Conservation (phyloP, 1,140 invertebrate species). For the Lordiphosa collinella region DNA sequence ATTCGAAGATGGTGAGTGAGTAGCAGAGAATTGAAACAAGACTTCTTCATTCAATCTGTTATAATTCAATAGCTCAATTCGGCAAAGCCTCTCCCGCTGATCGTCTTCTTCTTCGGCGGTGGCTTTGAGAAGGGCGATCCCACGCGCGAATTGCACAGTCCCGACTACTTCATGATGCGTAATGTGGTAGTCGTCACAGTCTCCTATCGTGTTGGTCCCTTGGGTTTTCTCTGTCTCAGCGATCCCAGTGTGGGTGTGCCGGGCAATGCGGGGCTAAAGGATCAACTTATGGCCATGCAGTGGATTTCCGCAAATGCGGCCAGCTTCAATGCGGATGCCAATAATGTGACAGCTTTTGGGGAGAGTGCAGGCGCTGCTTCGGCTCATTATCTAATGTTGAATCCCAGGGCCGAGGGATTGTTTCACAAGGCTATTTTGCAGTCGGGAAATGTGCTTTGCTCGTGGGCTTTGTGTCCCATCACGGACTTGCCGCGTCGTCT, state of each 20-base stretch:
- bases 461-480: conserved; percentile 78
- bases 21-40: too few species aligned
- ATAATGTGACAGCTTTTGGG: conserved; percentile 71
- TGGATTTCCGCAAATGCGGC: conserved; percentile 77
- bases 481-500: conserved; percentile 47
- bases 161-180: conserved; percentile 82
- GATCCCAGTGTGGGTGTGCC: conserved; percentile 77
- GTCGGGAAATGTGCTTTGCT: conserved; percentile 80
- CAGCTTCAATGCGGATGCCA: conserved; percentile 71
- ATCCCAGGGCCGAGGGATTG: conserved; percentile 79
- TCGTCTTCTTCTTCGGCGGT: conserved; percentile 84
- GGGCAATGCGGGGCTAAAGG: conserved; percentile 82
- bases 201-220: conserved; percentile 80
- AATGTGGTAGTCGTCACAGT: conserved; percentile 80
- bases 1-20: conserved; percentile 73
- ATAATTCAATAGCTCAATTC: too few species aligned
- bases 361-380: conserved; percentile 78
- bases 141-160: conserved; percentile 67
- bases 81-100: conserved; percentile 42
- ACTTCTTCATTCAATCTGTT: too few species aligned
- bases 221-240: conserved; percentile 82
- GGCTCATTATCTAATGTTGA: conserved; percentile 81
- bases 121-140: conserved; percentile 81
- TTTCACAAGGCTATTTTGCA: conserved; percentile 81
- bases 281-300: conserved; percentile 79